Evolutionary conservation across 2,113 vertebrate genomes (phyloP).

Genomic region (Garra rufa): DNA sequence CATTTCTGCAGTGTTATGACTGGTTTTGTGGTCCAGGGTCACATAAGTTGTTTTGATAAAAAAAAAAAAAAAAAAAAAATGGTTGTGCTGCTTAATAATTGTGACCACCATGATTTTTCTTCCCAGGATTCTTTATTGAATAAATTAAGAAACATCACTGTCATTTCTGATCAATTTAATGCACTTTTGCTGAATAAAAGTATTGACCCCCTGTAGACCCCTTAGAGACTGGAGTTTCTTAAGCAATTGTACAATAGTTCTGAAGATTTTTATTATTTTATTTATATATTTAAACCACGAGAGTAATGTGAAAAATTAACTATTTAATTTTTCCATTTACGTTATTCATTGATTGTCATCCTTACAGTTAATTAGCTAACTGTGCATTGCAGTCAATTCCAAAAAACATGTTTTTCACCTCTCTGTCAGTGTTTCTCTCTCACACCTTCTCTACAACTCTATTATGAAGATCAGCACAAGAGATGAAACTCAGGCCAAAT

Average conservation of each 20-base stretch:
- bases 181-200: not conserved
- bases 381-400: not conserved
- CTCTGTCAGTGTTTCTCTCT: not conserved
- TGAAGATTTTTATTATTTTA: not conserved
- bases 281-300: not conserved
- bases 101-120: too few species aligned
- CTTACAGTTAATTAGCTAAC: not conserved
- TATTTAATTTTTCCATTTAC: not conserved
- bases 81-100: not conserved
- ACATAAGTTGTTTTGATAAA: too few species aligned
- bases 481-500: conserved; percentile 49
- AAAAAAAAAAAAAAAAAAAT: too few species aligned
- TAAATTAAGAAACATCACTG: too few species aligned
- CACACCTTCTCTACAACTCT: not conserved
- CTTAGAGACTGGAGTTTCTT: not conserved
- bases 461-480: conserved; percentile 31
- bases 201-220: too few species aligned
- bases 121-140: not conserved
- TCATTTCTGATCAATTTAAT: not conserved
- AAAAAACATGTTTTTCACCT: not conserved
- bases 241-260: not conserved
- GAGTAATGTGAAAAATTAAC: not conserved
- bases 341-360: not conserved
- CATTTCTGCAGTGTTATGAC: too few species aligned
- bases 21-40: too few species aligned